phyloP scores from a whole-genome alignment of 2,888 invertebrate species.

The Strigamia transsilvanica region DNA sequence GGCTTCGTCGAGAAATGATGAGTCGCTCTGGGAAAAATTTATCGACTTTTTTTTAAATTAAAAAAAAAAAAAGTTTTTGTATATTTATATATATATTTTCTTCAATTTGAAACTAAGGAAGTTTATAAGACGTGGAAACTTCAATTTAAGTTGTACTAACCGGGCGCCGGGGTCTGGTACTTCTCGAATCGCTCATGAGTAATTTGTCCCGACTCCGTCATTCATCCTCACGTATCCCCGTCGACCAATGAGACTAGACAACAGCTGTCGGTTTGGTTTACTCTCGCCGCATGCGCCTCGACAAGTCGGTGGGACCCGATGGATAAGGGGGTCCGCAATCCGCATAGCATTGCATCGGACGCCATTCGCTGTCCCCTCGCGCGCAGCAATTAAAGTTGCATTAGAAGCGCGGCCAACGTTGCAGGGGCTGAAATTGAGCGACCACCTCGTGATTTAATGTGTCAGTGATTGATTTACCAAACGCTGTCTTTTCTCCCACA shows the following conservation, averaged over 20 bases:
- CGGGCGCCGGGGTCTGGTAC: background rate
- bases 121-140: background rate
- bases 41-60: background rate
- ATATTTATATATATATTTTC: no score
- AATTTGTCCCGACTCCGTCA: constrained; percentile 35
- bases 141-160: background rate
- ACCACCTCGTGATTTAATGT: constrained; percentile 49
- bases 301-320: constrained; percentile 12
- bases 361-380: constrained; percentile 28
- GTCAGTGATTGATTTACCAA: constrained; percentile 45
- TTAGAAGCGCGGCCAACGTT: constrained; percentile 47
- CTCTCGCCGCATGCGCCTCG: constrained; percentile 7
- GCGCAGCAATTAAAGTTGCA: constrained; percentile 37
- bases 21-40: constrained; percentile 10
- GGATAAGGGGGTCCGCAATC: constrained; percentile 10
- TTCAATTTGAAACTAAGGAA: no score
- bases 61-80: background rate
- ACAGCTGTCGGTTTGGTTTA: constrained; percentile 48
- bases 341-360: constrained; percentile 23
- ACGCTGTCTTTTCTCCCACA: constrained; percentile 7
- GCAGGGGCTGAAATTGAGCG: constrained; percentile 40
- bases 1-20: constrained; percentile 11
- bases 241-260: constrained; percentile 39
- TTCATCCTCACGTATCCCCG: constrained; percentile 24
- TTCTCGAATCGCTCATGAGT: background rate